phyloP scores from a whole-genome alignment of 2,888 invertebrate species.

The Buathra laborator region DNA sequence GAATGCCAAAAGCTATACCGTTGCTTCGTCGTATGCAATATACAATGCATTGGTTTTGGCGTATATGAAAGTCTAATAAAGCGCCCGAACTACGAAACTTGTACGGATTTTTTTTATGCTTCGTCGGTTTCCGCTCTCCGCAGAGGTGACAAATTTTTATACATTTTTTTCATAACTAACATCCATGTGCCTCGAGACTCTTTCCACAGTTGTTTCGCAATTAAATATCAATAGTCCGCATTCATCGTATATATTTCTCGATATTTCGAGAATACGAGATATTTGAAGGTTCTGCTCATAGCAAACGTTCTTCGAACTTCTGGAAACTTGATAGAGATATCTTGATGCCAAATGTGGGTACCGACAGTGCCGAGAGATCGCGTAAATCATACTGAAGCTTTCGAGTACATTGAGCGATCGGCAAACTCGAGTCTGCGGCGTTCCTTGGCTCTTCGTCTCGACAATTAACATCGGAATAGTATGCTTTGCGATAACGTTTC shows the following conservation, averaged over 20 bases:
- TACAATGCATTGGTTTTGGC: neutral
- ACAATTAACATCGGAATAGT: neutral
- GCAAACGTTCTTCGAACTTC: neutral
- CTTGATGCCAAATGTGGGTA: neutral
- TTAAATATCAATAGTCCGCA: too few species aligned
- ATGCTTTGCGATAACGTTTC: neutral
- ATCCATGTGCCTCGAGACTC: too few species aligned
- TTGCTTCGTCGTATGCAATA: conserved; percentile 25
- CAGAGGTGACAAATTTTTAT: neutral
- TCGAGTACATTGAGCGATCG: neutral
- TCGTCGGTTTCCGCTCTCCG: neutral
- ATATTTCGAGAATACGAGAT: neutral
- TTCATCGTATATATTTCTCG: too few species aligned
- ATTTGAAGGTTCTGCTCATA: neutral
- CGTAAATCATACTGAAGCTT: neutral
- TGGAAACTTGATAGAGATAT: neutral
- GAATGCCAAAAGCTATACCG: conserved; percentile 65
- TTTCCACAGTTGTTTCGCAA: too few species aligned
- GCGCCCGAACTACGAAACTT: neutral
- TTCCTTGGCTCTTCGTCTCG: neutral
- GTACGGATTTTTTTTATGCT: neutral
- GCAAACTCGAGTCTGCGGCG: neutral
- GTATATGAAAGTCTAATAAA: neutral
- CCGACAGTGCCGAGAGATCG: neutral
- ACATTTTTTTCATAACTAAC: too few species aligned